phyloP scores from a whole-genome alignment of 2,888 invertebrate species.

The Alviniconcha strummeri region DNA sequence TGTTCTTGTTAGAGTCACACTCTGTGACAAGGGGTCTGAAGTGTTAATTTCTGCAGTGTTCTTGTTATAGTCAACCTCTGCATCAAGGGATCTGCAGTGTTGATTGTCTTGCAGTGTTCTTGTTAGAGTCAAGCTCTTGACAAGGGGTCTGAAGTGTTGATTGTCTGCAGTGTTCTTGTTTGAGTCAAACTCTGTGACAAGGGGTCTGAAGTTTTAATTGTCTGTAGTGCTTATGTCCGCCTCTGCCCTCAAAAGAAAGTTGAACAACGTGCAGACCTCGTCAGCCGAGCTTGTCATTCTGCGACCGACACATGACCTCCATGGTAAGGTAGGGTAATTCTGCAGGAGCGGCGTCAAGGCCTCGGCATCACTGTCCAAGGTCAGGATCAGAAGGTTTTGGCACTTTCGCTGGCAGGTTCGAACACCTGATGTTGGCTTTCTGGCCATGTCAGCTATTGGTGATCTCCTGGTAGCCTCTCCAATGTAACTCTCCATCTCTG shows the following conservation, averaged over 20 bases:
- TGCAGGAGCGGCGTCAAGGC: background rate
- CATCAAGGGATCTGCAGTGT: too few relatives aligned
- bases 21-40: too few relatives aligned
- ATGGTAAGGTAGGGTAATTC: background rate
- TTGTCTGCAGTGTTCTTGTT: background rate
- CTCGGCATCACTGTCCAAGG: background rate
- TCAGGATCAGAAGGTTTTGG: background rate
- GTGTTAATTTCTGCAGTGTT: too few relatives aligned
- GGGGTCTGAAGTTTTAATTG: background rate
- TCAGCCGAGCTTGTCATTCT: background rate
- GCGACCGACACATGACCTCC: background rate
- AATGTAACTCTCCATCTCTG: background rate
- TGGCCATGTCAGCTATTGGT: background rate
- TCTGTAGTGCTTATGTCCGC: background rate
- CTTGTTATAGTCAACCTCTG: too few relatives aligned
- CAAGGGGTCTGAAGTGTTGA: background rate
- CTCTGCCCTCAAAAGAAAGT: background rate
- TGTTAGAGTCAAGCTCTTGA: background rate
- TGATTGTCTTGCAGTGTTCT: too few relatives aligned
- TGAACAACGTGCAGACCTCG: background rate
- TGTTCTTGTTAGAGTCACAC: too few relatives aligned
- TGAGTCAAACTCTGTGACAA: background rate
- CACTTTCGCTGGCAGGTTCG: background rate
- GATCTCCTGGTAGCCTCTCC: background rate
- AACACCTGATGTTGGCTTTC: too few relatives aligned